Evolutionary conservation across 2,888 invertebrate genomes (phyloP).

Genomic region (Lasioglossum pauxillum): DNA sequence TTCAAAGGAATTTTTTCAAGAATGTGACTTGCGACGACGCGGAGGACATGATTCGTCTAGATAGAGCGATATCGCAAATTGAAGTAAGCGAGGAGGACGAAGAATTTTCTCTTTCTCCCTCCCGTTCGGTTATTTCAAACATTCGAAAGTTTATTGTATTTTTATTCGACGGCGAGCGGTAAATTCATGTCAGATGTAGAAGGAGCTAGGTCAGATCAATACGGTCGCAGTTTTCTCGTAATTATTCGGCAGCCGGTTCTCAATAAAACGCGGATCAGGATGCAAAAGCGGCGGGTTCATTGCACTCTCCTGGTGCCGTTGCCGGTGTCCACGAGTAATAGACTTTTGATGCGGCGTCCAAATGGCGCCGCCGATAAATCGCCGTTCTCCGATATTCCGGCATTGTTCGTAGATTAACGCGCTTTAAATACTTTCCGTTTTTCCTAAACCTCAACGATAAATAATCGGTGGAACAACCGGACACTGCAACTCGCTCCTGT

Average conservation of each 20-base stretch:
- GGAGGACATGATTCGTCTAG: not conserved
- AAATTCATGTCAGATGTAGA: slow-evolving; percentile 9
- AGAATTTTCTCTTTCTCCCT: not conserved
- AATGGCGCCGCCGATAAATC: slow-evolving; percentile 52
- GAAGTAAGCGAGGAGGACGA: not conserved
- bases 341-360: slow-evolving; percentile 53
- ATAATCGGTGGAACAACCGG: slow-evolving; percentile 37
- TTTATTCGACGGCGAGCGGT: not conserved
- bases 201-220: slow-evolving; percentile 26
- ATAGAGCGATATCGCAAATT: not conserved
- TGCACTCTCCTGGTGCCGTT: slow-evolving; percentile 27
- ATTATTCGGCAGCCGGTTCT: slow-evolving; percentile 35
- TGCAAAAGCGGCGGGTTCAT: slow-evolving; percentile 32
- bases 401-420: slow-evolving; percentile 45
- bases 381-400: slow-evolving; percentile 31
- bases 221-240: slow-evolving; percentile 19
- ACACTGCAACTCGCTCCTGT: slow-evolving; percentile 64
- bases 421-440: slow-evolving; percentile 54
- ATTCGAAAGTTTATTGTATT: not conserved
- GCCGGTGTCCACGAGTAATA: slow-evolving; percentile 48
- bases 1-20: not conserved
- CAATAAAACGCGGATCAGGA: slow-evolving; percentile 33
- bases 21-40: not conserved
- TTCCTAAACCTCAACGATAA: slow-evolving; percentile 20
- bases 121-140: not conserved